Base-by-base conservation (phyloP, 1,140 invertebrate genomes). In the Gerris buenoi region DNA sequence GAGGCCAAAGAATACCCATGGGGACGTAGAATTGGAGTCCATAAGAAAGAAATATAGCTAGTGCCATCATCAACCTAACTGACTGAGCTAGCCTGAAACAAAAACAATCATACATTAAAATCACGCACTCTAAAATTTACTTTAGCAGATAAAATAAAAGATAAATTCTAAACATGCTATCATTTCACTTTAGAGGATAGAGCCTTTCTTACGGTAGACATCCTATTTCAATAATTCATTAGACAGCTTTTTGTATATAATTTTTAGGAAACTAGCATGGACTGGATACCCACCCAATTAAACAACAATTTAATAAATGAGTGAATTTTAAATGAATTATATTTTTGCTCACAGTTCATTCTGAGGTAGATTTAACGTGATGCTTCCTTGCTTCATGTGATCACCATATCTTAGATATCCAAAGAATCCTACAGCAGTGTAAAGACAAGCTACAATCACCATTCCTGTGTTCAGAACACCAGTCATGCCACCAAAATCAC, bases 11-110 rank as follows among this genome's bases (percentile, higher is more conserved):
- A 67, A 96, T 93, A 70, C 87, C 87, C 75, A 95, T 86, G 2
- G 93, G 91, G 27, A 97, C 93, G 77, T 95, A 97, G 70, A 95
- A 89, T 77, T 96, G 93, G 22, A 97, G 81, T 26, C 88, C 86
- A 76, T 93, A 95, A 0, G 89, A 90, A 13, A 94, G 80, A 73
- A 93, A 93, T 70, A 95, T 92, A 0, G 90, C 86, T 1, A 90
- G 72, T 0, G 89, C 88, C 88, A 95, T 94, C 73, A 88, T 86
- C 15, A 91, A 75, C 63, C 88, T 82, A 3, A 93, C 90, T 69
- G 84, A 81, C 76, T 92, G 85, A 33, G 90, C 90, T 68, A 93
- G 80, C 71, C 90, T 91, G 77, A 27, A 80, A 83, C 64, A 73
- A 72, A 73, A 72, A 73, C 68, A 61, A 10, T 61, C 23, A 61